Conservation (phyloP, 2,888 invertebrate genomes). For the Urechis unicinctus region DNA sequence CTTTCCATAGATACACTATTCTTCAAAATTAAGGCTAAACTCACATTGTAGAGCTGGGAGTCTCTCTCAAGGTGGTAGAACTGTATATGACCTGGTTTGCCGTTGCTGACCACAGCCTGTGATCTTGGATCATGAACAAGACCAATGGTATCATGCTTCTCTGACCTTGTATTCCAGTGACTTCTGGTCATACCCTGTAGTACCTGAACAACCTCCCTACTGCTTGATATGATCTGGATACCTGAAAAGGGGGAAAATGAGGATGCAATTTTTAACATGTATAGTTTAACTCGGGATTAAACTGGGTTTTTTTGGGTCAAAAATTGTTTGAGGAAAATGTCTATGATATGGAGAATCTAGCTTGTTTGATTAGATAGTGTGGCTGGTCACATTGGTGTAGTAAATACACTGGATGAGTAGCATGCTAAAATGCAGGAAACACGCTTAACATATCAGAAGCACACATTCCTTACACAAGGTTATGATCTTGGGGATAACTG, state of each 20-base stretch:
- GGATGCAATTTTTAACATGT: no score
- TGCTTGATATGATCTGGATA: slow-evolving; percentile 48
- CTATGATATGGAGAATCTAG: no score
- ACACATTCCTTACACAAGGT: no score
- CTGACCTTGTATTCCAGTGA: slow-evolving; percentile 47
- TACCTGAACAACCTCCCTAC: slow-evolving; percentile 55
- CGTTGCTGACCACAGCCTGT: slow-evolving; percentile 64
- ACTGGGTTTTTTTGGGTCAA: no score
- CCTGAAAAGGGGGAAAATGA: slow-evolving; percentile 42
- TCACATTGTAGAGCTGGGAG: slow-evolving; percentile 66
- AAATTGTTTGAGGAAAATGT: no score
- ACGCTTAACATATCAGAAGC: no score
- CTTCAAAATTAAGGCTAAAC: slow-evolving; percentile 24
- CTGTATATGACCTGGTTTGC: slow-evolving; percentile 68
- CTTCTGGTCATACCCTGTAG: slow-evolving; percentile 66
- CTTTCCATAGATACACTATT: background rate
- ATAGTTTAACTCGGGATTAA: no score
- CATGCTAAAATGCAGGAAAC: no score
- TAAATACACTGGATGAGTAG: no score
- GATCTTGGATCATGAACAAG: slow-evolving; percentile 61
- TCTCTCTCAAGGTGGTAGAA: slow-evolving; percentile 62
- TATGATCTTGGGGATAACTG: no score
- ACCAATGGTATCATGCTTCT: slow-evolving; percentile 30
- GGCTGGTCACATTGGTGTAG: no score
- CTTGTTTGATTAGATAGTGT: no score